Percentiles rank a stretch among this genome's conserved stretches.
Evolutionary conservation across 2,797 vertebrate genomes (phyloP).

Genomic region (Morus bassanus): DNA sequence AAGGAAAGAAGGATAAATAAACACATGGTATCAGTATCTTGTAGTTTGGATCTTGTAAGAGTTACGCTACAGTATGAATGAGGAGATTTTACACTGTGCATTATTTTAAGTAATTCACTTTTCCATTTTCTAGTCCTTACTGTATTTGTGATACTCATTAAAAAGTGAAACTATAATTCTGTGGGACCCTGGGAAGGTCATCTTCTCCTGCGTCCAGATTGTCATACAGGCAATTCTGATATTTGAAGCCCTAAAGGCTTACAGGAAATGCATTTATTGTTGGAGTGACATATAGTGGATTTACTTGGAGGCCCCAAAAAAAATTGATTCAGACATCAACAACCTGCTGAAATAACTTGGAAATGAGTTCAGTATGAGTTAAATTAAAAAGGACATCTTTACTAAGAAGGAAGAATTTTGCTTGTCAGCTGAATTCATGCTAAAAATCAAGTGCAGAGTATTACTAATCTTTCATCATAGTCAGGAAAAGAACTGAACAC

Average conservation of each 20-base stretch:
- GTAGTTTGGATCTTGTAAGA: background rate
- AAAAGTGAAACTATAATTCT: background rate
- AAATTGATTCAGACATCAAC: background rate
- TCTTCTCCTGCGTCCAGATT: background rate
- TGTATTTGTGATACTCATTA: background rate
- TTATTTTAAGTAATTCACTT: background rate
- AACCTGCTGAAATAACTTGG: background rate
- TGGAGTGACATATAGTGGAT: background rate
- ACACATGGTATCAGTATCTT: background rate
- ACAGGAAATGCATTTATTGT: background rate
- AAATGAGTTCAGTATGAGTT: background rate
- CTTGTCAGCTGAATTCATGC: background rate
- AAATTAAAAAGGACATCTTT: background rate
- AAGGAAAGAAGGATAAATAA: background rate
- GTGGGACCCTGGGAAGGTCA: background rate
- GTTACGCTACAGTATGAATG: background rate
- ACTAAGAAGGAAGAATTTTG: background rate
- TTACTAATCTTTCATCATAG: slow-evolving; percentile 17
- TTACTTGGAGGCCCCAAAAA: background rate
- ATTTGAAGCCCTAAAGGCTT: background rate
- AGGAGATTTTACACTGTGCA: background rate
- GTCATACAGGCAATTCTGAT: background rate
- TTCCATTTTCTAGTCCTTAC: background rate
- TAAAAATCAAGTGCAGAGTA: background rate
- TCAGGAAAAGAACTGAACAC: background rate